phyloP scores from a whole-genome alignment of 1,140 invertebrate genomes.

The Pentalonia nigronervosa region DNA sequence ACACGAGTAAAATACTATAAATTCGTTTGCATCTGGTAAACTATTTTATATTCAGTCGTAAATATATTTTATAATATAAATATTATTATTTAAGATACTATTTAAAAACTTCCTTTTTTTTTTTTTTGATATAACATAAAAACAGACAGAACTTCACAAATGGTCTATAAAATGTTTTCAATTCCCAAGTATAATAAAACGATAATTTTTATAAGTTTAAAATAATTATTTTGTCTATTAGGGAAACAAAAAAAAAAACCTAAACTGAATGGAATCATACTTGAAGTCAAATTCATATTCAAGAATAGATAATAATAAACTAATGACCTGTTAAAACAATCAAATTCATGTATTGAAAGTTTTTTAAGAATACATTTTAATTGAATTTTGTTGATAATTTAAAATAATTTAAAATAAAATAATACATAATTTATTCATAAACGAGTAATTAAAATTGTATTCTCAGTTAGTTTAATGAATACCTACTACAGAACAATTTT shows the following conservation, averaged over 20 bases:
- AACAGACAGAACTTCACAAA: neutral
- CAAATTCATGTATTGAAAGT: too few species aligned
- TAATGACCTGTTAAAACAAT: neutral
- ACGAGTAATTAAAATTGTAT: too few species aligned
- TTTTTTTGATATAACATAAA: neutral
- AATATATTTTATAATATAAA: neutral
- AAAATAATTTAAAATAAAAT: too few species aligned
- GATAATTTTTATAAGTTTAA: neutral
- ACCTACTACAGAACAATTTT: too few species aligned
- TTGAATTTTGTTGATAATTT: too few species aligned
- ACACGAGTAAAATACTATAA: neutral
- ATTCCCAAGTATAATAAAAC: neutral
- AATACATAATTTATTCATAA: too few species aligned
- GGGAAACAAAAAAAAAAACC: neutral
- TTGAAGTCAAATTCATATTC: neutral
- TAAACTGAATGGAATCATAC: neutral
- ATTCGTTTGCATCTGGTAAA: neutral
- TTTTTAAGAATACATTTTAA: too few species aligned
- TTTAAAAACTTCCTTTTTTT: neutral
- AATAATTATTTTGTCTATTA: neutral
- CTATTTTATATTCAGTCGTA: neutral
- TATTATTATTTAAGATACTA: neutral
- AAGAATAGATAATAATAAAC: neutral
- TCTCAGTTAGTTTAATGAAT: too few species aligned
- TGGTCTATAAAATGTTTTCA: neutral